phyloP scores from a whole-genome alignment of 1,140 invertebrate genomes.

The Procambarus clarkii region DNA sequence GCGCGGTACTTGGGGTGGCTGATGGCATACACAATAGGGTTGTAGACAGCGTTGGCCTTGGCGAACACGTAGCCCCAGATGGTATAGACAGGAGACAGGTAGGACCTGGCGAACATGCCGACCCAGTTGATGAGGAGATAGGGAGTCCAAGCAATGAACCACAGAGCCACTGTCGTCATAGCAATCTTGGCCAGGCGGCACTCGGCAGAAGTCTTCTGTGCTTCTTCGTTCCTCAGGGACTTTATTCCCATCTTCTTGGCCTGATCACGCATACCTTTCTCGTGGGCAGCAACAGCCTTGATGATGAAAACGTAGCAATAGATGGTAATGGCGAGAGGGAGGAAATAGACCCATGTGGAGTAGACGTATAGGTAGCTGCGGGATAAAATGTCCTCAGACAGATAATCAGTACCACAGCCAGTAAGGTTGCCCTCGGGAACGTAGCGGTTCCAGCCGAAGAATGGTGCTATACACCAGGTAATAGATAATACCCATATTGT shows the following conservation, averaged over 20 bases:
- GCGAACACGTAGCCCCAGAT: constrained; percentile 24
- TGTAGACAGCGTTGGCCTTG: constrained; percentile 28
- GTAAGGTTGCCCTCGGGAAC: background rate
- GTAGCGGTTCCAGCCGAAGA: constrained; percentile 19
- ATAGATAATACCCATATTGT: background rate
- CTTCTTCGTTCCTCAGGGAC: constrained; percentile 11
- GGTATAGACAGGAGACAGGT: background rate
- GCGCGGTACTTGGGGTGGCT: constrained; percentile 20
- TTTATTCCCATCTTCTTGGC: constrained; percentile 25
- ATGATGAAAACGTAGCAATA: constrained; percentile 10
- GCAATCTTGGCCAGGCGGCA: constrained; percentile 21
- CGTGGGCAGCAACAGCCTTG: constrained; percentile 12
- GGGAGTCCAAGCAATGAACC: constrained; percentile 20
- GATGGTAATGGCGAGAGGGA: background rate
- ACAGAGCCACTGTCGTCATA: constrained; percentile 10
- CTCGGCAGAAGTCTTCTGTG: constrained; percentile 17
- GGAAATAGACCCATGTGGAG: background rate
- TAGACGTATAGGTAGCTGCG: background rate
- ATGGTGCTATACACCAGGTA: background rate
- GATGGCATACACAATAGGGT: constrained; percentile 25
- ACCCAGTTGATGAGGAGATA: background rate
- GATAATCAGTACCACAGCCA: background rate
- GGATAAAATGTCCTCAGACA: background rate
- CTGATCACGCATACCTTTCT: constrained; percentile 13
- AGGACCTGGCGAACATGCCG: background rate